phyloP scores from a whole-genome alignment of 2,888 invertebrate species.

The Acrocyrtus sp. region DNA sequence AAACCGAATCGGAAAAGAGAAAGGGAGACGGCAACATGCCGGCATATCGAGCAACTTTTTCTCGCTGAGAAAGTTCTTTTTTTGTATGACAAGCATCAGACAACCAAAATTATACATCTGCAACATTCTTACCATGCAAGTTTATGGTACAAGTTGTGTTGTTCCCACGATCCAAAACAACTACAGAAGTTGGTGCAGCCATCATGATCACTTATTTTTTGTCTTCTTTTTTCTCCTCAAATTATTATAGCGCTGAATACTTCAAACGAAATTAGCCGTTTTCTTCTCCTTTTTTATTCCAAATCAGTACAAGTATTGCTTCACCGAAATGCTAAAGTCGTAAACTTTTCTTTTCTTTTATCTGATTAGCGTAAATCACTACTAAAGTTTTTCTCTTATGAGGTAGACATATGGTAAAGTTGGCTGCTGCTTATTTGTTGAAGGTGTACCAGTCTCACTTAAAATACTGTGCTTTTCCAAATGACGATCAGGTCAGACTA shows the following conservation, averaged over 20 bases:
- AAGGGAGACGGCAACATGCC: too few relatives aligned
- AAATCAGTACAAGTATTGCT: too few relatives aligned
- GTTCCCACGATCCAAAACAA: conserved; percentile 93
- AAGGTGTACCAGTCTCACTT: not conserved
- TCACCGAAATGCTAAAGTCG: too few relatives aligned
- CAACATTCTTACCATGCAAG: conserved; percentile 82
- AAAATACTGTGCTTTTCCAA: not conserved
- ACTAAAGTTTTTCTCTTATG: not conserved
- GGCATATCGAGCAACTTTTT: too few relatives aligned
- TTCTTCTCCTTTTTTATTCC: too few relatives aligned
- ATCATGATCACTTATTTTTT: conserved; percentile 47
- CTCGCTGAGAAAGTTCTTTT: too few relatives aligned
- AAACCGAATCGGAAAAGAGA: too few relatives aligned
- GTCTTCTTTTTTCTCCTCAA: not conserved
- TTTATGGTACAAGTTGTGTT: conserved; percentile 97
- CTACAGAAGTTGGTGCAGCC: conserved; percentile 89
- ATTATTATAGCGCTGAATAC: too few relatives aligned
- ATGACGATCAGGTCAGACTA: conserved; percentile 1
- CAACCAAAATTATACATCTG: not conserved
- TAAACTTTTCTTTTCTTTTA: too few relatives aligned
- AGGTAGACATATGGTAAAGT: not conserved
- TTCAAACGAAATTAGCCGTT: too few relatives aligned
- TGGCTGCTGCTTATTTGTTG: not conserved
- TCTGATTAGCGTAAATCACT: not conserved
- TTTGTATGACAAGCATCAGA: too few relatives aligned